Evolutionary conservation across 2,113 vertebrate species (phyloP), one percentile per base, ranked within the genome.

Genomic region (Saguinus midas): DNA sequence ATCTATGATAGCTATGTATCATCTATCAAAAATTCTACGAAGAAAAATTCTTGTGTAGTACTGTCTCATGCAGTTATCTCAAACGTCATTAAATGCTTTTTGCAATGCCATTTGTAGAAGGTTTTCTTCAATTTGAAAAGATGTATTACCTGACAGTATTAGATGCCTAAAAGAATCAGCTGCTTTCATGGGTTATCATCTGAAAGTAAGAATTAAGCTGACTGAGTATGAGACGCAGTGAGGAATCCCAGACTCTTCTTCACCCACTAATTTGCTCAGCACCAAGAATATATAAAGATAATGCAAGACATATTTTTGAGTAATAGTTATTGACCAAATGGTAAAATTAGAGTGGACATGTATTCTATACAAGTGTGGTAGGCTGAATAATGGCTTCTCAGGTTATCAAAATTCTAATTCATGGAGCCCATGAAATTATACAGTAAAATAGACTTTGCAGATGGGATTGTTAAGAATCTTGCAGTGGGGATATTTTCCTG

Each of bases 21-120:
- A 72, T 73, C 92, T 92, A 83, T 90, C 37, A 66, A 82, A 96
- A 87, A 66, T 45, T 96, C 35, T 87, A 68, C 90, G 66, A 55
- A 70, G 6, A 70, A 76, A 25, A n/a, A 68, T 32, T 83, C 12
- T 55, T 88, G 11, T 37, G 8, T 55, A 45, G 43, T 86, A 40
- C 27, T 91, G 9, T 81, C 12, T 25, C n/a, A 72, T 32, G 13
- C 23, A 4, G 8, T 29, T 68, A 55, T 72, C 43, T 50, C 35
- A 97, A 52, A 72, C 3, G 2, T 78, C 10, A 90, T 75, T 57
- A 61, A 95, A 81, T 78, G 43, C 13, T 14, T 57, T 66, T 32
- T 81, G 1, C 55, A 95, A 23, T 80, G 25, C 1, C 7, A 27
- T 0, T 4, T 86, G 13, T 72, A 48, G 20, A 87, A 83, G 12